phyloP scores from a whole-genome alignment of 2,113 vertebrate genomes.

The Tyrannus savana region DNA sequence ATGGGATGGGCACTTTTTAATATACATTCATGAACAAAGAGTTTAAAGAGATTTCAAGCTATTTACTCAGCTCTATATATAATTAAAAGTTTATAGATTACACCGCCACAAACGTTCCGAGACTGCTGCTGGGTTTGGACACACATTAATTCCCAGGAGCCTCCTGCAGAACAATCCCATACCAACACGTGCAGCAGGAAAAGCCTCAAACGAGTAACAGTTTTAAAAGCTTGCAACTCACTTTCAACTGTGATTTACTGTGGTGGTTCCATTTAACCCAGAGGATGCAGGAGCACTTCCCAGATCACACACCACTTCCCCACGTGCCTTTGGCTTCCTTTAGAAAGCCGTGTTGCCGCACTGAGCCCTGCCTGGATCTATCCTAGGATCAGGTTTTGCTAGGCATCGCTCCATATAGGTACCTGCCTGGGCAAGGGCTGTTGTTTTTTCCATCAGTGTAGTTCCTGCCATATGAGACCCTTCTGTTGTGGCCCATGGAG shows the following conservation, averaged over 20 bases:
- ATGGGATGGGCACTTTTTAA: slow-evolving; percentile 48
- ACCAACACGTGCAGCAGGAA: not conserved
- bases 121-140: not conserved
- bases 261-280: not conserved
- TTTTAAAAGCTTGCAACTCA: slow-evolving; percentile 15
- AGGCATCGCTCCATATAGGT: not conserved
- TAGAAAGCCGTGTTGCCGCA: not conserved
- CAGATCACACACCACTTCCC: not conserved
- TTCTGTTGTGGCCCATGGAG: accelerated
- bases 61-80: slow-evolving; percentile 15
- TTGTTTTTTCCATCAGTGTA: not conserved
- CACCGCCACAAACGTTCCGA: not conserved
- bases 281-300: not conserved
- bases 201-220: not conserved
- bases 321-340: not conserved
- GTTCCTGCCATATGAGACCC: not conserved
- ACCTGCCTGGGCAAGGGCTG: not conserved
- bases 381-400: not conserved
- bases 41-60: slow-evolving; percentile 29
- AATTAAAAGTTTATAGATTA: slow-evolving; percentile 33
- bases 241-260: slow-evolving; percentile 37
- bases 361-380: not conserved
- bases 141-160: not conserved
- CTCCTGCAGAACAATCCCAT: not conserved
- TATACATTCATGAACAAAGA: slow-evolving; percentile 25